Evolutionary conservation across 2,797 vertebrate genomes (phyloP), one percentile per base, ranked within the genome.

Genomic region (Allobates femoralis): DNA sequence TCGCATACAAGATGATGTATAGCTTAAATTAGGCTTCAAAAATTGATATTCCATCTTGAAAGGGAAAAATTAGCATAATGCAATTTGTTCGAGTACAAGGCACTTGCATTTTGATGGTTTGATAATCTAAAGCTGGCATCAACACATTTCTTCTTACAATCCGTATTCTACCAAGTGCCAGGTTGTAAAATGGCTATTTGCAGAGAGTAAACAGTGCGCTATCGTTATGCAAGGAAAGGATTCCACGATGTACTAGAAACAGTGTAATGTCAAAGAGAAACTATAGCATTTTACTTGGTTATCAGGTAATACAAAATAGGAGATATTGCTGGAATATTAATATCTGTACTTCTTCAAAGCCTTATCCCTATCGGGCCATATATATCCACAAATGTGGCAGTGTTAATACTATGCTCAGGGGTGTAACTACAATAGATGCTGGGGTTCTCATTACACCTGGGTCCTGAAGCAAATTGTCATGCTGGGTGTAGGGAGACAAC

Each of bases 1-100:
- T 89, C 76, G 85, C 51, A 89, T 90, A 89, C 58, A 80, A 50
- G 30, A 89, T 91, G 83, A 93, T 85, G 89, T 92, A 93, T 88
- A 81, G 79, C 0, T 88, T 86, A 73, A 89, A 92, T 92, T 91
- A 85, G 87, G 88, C 73, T 89, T 89, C 86, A 91, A 89, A 88
- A 88, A 92, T 34, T 80, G 90, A 60, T 76, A 91, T 83, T 82
- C 75, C 85, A 8, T 79, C 84, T 90, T 91, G 88, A 92, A 93
- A 91, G 81, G 55, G 19, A 82, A 90, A 89, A 89, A 87, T 89
- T 86, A 83, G 28, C 90, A 89, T 90, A 90, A 93, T 66, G 84
- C 73, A 87, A 77, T 91, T 91, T 91, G 88, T 90, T 87, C 87
- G 34, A 80, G 55, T 78, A 86, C 69, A 93, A 81, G 90, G 41